phyloP scores from a whole-genome alignment of 2,113 vertebrate species.

The Salvator merianae region DNA sequence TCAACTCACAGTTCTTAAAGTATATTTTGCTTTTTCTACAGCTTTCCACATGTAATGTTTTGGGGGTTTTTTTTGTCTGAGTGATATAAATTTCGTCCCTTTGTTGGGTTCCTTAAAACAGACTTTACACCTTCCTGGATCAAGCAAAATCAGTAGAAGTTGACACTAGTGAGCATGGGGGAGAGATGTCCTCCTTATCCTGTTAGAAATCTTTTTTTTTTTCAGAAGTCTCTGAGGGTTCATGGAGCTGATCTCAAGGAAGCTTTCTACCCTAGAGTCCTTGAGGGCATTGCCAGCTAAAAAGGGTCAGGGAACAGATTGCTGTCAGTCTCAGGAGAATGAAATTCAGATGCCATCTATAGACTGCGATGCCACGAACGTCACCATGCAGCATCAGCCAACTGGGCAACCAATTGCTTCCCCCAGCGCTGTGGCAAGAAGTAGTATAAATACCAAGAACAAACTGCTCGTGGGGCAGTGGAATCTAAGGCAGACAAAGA shows the following conservation, averaged over 20 bases:
- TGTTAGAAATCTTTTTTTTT: no score
- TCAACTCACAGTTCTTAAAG: no score
- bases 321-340: background rate
- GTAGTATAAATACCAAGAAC: conserved; percentile 32
- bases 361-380: background rate
- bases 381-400: conserved; percentile 19
- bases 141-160: background rate
- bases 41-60: no score
- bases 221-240: no score
- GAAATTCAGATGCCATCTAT: background rate
- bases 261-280: background rate
- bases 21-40: no score
- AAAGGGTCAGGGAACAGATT: background rate
- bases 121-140: background rate
- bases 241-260: background rate
- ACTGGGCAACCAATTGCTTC: background rate
- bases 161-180: background rate
- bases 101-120: background rate
- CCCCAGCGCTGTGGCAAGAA: background rate
- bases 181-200: background rate
- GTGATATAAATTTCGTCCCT: background rate
- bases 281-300: background rate
- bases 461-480: background rate
- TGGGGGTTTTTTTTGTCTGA: no score
- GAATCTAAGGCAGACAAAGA: background rate